Evolutionary conservation across 2,888 invertebrate species (phyloP).

Genomic region (Platynereis dumerilii): DNA sequence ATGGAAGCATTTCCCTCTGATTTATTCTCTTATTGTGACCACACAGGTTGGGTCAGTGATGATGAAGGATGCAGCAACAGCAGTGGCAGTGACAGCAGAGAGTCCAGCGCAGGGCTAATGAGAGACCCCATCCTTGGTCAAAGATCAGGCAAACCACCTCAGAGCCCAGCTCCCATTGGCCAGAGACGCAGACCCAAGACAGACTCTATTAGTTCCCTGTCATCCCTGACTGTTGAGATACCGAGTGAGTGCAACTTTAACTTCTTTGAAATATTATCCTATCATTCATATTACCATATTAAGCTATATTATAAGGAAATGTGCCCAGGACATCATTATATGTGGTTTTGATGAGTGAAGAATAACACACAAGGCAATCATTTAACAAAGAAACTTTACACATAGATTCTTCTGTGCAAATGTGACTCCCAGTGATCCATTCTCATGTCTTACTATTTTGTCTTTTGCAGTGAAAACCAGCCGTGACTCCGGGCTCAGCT

Average conservation of each 20-base stretch:
- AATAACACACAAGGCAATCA: too few relatives aligned
- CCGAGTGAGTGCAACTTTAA: slow-evolving; percentile 21
- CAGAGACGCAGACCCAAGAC: slow-evolving; percentile 6
- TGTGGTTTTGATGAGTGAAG: too few relatives aligned
- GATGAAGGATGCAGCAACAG: slow-evolving; percentile 48
- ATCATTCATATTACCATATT: too few relatives aligned
- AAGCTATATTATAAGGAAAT: too few relatives aligned
- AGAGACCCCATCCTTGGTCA: slow-evolving; percentile 10
- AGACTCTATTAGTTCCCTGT: background rate
- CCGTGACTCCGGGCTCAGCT: slow-evolving; percentile 59
- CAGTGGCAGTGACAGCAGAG: slow-evolving; percentile 55
- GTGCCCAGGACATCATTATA: too few relatives aligned
- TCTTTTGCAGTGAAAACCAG: slow-evolving; percentile 38
- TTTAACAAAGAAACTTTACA: too few relatives aligned
- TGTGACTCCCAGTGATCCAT: too few relatives aligned
- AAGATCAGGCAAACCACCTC: slow-evolving; percentile 12
- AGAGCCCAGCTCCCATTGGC: slow-evolving; percentile 17
- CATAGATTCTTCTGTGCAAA: too few relatives aligned
- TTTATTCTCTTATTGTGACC: too few relatives aligned
- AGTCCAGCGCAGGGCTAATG: slow-evolving; percentile 47
- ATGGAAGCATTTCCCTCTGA: too few relatives aligned
- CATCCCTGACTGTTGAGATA: slow-evolving; percentile 30
- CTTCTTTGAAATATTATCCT: background rate
- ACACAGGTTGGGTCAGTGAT: slow-evolving; percentile 50
- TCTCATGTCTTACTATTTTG: too few relatives aligned